Evolutionary conservation across 2,797 vertebrate genomes (phyloP).

Genomic region (Telmatherina bonti): DNA sequence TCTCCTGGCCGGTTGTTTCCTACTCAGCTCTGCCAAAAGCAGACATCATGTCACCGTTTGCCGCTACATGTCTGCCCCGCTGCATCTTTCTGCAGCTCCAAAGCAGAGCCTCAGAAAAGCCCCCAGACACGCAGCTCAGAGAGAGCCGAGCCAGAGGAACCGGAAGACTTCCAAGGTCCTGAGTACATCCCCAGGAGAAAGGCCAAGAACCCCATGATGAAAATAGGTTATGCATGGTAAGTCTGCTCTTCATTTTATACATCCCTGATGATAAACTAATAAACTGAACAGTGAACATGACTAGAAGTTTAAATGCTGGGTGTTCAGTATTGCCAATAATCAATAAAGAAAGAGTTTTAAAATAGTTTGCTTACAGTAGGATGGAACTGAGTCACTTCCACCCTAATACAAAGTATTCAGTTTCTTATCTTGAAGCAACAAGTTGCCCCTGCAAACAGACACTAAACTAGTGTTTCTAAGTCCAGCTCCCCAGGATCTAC

Average conservation of each 20-base stretch:
- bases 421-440: too few relatives aligned
- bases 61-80: slow-evolving; percentile 59
- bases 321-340: too few relatives aligned
- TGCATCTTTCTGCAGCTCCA: slow-evolving; percentile 43
- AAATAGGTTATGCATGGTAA: slow-evolving; percentile 92
- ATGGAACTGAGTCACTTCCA: too few relatives aligned
- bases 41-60: slow-evolving; percentile 2
- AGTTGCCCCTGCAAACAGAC: too few relatives aligned
- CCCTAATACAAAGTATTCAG: too few relatives aligned
- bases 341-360: too few relatives aligned
- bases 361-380: too few relatives aligned
- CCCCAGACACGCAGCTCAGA: not conserved
- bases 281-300: not conserved
- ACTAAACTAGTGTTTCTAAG: too few relatives aligned
- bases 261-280: not conserved
- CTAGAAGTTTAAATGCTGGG: not conserved
- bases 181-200: slow-evolving; percentile 89
- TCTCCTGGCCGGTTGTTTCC: slow-evolving; percentile 32
- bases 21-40: not conserved
- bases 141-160: slow-evolving; percentile 25
- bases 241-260: not conserved
- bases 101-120: slow-evolving; percentile 34
- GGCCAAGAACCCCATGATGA: slow-evolving; percentile 91
- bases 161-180: slow-evolving; percentile 61
- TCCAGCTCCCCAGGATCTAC: too few relatives aligned